Evolutionary conservation across 2,113 vertebrate species (phyloP).

Genomic region (Cephalopterus ornatus): DNA sequence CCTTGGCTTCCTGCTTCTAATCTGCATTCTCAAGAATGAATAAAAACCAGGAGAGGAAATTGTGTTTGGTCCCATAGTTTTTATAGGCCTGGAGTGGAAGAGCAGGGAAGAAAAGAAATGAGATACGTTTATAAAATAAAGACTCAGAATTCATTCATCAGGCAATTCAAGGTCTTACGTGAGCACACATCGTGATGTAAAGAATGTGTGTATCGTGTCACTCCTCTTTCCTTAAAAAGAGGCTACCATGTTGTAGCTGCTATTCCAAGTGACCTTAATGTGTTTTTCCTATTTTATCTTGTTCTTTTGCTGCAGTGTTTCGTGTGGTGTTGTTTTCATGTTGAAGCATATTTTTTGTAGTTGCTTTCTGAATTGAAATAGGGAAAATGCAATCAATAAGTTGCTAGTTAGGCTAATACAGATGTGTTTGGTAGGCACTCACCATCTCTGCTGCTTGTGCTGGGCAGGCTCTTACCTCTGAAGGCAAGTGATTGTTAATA

Average conservation of each 20-base stretch:
- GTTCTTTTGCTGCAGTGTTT: background rate
- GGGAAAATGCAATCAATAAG: background rate
- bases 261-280: background rate
- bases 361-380: background rate
- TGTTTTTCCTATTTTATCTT: background rate
- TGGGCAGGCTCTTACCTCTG: background rate
- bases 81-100: background rate
- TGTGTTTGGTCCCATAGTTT: background rate
- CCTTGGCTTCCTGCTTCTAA: slow-evolving; percentile 24
- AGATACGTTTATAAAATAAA: background rate
- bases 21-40: slow-evolving; percentile 1
- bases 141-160: background rate
- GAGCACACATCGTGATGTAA: background rate
- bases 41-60: background rate
- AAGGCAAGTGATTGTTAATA: background rate
- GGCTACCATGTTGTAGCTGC: background rate
- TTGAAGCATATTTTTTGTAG: background rate
- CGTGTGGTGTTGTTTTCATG: background rate
- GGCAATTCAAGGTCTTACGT: background rate
- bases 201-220: background rate
- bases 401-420: background rate
- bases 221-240: background rate
- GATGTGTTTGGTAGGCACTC: background rate
- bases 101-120: background rate
- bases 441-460: background rate